These are phyloP conservation scores for Chamaea fasciata DNA, from an alignment of 2,113 vertebrate species.

Conservation along the genomic window DNA sequence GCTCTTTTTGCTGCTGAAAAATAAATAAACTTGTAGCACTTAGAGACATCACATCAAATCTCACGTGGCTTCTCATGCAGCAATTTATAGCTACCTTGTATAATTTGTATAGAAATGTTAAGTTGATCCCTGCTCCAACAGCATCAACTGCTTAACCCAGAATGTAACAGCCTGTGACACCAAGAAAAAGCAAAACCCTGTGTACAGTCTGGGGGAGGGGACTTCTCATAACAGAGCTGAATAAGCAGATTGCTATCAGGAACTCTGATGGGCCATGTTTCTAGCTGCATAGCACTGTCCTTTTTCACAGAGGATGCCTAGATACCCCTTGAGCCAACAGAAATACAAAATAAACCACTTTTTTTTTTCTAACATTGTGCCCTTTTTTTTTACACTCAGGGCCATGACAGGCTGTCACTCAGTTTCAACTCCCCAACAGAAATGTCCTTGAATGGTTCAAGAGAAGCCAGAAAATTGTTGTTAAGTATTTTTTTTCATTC, in stretches of 20 bases:
- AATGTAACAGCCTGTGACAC: constrained; percentile 34
- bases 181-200: background rate
- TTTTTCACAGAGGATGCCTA: constrained; percentile 12
- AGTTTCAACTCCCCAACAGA: background rate
- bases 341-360: background rate
- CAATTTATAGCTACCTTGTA: constrained; percentile 41
- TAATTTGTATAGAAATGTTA: constrained; percentile 28
- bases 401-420: background rate
- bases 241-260: constrained; percentile 31
- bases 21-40: constrained; percentile 34
- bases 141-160: background rate
- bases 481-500: constrained; percentile 15
- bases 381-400: background rate
- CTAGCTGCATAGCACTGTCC: constrained; percentile 23
- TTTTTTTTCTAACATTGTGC: background rate
- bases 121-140: background rate
- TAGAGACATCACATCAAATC: constrained; percentile 12
- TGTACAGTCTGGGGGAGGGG: background rate
- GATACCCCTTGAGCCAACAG: constrained; percentile 15
- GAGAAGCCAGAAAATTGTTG: constrained; percentile 17
- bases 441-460: constrained; percentile 22
- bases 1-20: constrained; percentile 18
- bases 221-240: constrained; percentile 3
- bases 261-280: background rate
- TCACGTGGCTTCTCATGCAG: constrained; percentile 6